Percentiles rank a stretch among this genome's conserved stretches.
Conservation (phyloP, 2,797 vertebrate genomes). For the Phoeniculus purpureus region DNA sequence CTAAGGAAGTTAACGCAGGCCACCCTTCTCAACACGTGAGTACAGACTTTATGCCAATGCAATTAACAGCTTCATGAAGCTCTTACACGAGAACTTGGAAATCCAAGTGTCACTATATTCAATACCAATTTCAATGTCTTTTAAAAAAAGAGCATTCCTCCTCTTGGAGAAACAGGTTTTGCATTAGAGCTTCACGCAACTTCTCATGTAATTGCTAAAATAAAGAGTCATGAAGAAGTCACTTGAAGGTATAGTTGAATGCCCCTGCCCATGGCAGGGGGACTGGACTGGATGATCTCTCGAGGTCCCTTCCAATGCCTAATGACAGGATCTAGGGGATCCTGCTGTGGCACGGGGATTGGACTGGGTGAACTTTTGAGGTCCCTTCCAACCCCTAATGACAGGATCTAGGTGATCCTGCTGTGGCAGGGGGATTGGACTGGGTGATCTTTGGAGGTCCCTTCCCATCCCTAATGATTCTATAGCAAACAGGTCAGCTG, state of each 20-base stretch:
- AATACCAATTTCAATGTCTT: not conserved
- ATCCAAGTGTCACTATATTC: not conserved
- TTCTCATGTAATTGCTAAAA: not conserved
- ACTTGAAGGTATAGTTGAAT: no score
- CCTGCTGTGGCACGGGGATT: no score
- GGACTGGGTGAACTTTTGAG: no score
- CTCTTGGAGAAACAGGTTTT: not conserved
- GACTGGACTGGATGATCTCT: no score
- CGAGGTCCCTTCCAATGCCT: no score
- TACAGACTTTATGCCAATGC: not conserved
- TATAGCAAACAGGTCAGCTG: not conserved
- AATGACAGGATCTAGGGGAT: no score
- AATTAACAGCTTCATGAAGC: not conserved
- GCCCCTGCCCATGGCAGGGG: no score
- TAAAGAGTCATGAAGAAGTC: not conserved
- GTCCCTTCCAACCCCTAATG: no score
- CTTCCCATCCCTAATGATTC: no score
- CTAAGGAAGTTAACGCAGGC: constrained; percentile 38
- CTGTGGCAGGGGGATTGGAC: no score
- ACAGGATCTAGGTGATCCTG: no score
- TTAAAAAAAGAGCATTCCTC: not conserved
- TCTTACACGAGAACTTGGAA: not conserved
- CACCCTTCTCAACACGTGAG: constrained; percentile 2
- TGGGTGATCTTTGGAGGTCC: no score
- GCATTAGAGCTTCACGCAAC: not conserved